Evolutionary conservation across 2,888 invertebrate species (phyloP).

Genomic region (Limnephilus auricula): DNA sequence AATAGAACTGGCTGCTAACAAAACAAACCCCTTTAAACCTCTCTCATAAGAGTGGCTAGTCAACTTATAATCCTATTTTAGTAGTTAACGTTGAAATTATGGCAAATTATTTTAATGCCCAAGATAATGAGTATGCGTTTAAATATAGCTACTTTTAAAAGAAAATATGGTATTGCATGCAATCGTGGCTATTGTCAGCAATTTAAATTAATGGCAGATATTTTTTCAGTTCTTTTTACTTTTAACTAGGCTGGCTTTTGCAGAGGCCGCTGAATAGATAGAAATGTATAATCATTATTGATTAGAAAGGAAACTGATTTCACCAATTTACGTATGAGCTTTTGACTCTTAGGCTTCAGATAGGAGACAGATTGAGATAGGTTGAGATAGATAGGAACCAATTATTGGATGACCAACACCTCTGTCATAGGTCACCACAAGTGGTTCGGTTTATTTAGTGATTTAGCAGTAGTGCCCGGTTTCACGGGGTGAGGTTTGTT

Average conservation of each 20-base stretch:
- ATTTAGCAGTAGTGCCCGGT: too few relatives aligned
- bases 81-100: not conserved
- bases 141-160: not conserved
- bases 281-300: too few relatives aligned
- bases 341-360: too few relatives aligned
- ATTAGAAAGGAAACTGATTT: too few relatives aligned
- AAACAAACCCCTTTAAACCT: not conserved
- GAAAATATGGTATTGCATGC: not conserved
- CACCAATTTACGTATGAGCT: too few relatives aligned
- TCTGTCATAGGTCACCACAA: too few relatives aligned
- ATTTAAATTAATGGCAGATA: not conserved
- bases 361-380: too few relatives aligned
- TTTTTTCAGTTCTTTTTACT: not conserved
- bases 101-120: not conserved
- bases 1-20: not conserved
- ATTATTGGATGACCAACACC: too few relatives aligned
- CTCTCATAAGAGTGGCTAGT: not conserved
- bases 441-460: too few relatives aligned
- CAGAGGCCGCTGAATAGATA: not conserved
- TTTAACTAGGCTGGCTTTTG: not conserved
- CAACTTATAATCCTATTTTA: not conserved
- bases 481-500: too few relatives aligned
- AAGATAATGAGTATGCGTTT: not conserved
- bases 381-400: too few relatives aligned
- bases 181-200: not conserved